A percentile compares a stretch with the other conserved stretches of the same genome.
These are phyloP conservation scores for Meloidogyne floridensis DNA, from an alignment of 1,140 invertebrate species.

Conservation along the genomic window DNA sequence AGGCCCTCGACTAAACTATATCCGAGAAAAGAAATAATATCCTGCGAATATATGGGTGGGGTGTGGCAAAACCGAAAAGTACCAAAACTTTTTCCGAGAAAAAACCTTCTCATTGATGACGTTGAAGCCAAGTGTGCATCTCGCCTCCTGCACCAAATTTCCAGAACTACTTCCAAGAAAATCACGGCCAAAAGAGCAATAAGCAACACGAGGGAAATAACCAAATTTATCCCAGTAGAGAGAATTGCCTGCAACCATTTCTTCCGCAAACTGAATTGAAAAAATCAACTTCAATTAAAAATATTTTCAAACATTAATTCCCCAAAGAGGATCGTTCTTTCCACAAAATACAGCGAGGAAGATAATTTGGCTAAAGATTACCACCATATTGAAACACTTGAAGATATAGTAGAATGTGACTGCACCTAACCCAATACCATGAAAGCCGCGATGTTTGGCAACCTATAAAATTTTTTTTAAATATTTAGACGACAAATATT, in stretches of 20 bases:
- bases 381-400: background rate
- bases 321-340: background rate
- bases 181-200: constrained; percentile 21
- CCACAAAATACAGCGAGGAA: constrained; percentile 19
- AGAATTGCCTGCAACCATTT: background rate
- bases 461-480: background rate
- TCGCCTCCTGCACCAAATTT: constrained; percentile 8
- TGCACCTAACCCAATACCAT: constrained; percentile 10
- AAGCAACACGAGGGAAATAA: constrained; percentile 24
- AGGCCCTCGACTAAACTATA: too few relatives aligned
- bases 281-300: background rate
- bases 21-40: too few relatives aligned
- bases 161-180: constrained; percentile 15
- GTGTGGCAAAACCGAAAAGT: too few relatives aligned
- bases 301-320: constrained; percentile 6
- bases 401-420: background rate
- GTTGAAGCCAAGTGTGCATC: constrained; percentile 15
- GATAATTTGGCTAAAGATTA: constrained; percentile 10
- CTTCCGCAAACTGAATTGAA: background rate
- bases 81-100: too few relatives aligned
- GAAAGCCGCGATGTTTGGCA: background rate
- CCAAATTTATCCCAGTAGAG: background rate
- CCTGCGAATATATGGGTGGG: too few relatives aligned
- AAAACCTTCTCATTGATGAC: constrained; percentile 32
- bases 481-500: background rate